Conservation (phyloP, 2,888 invertebrate species). For the Eremobia ochroleuca region DNA sequence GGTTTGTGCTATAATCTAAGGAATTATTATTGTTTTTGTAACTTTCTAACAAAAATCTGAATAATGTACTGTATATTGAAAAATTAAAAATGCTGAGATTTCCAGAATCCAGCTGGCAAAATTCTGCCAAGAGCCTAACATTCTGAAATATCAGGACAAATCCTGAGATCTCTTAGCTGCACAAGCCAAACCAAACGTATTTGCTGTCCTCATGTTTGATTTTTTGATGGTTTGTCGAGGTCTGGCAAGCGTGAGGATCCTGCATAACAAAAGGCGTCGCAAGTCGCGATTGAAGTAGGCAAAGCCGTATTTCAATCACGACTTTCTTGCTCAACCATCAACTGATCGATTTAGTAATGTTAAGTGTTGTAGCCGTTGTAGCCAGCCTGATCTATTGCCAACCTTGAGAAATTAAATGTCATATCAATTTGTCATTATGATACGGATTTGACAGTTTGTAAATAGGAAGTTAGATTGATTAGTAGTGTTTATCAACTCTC, state of each 20-base stretch:
- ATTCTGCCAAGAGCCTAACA: not conserved
- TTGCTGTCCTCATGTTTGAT: not conserved
- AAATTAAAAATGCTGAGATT: too few species aligned
- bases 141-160: not conserved
- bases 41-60: too few species aligned
- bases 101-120: too few species aligned
- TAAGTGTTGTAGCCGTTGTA: rapidly evolving
- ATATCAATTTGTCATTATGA: slow-evolving; percentile 17
- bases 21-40: too few species aligned
- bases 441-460: slow-evolving; percentile 50
- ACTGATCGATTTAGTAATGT: not conserved
- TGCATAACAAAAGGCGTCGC: not conserved
- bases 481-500: slow-evolving; percentile 49
- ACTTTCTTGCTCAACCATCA: not conserved
- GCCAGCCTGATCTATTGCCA: slow-evolving; percentile 2
- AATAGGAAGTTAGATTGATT: slow-evolving; percentile 49
- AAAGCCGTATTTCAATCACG: too few species aligned
- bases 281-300: not conserved
- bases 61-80: too few species aligned
- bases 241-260: not conserved
- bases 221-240: not conserved
- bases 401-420: slow-evolving; percentile 31
- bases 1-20: too few species aligned
- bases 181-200: too few species aligned
- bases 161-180: not conserved